phyloP scores from a whole-genome alignment of 2,888 invertebrate genomes.

The Trissoscelio sp. region DNA sequence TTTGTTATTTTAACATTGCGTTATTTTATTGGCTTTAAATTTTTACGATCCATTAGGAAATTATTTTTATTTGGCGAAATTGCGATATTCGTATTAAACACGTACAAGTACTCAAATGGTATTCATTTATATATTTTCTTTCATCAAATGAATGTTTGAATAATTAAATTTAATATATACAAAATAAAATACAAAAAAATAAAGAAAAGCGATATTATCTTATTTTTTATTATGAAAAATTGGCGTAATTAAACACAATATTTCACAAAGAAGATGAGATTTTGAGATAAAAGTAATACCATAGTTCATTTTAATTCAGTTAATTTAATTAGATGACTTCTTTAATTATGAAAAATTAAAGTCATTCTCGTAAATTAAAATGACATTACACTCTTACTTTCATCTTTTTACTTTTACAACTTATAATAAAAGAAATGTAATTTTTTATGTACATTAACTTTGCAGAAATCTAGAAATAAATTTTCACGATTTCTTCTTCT shows the following conservation, averaged over 20 bases:
- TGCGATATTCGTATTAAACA: background rate
- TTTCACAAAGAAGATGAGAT: too few species aligned
- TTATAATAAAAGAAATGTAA: background rate
- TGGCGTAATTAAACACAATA: too few species aligned
- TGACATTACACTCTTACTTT: background rate
- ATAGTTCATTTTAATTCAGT: too few species aligned
- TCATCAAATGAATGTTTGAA: too few species aligned
- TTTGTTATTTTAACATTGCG: constrained; percentile 3
- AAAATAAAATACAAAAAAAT: too few species aligned
- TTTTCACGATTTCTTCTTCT: background rate
- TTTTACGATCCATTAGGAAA: constrained; percentile 16
- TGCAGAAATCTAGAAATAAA: background rate
- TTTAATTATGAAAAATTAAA: background rate
- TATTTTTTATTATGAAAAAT: too few species aligned
- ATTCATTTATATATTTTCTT: background rate
- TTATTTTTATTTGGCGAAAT: background rate
- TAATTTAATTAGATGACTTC: background rate
- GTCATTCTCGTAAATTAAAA: background rate
- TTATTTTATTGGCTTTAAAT: constrained; percentile 13
- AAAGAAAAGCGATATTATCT: too few species aligned
- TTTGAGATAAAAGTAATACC: too few species aligned
- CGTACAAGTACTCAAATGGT: background rate
- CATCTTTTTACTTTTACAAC: background rate
- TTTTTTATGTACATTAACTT: too few species aligned
- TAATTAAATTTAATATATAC: too few species aligned